A percentile compares a stretch with the other conserved stretches of the same genome.
These are phyloP conservation scores for Desmophyllum pertusum DNA, from an alignment of 92 coral and sea anemone species.

Conservation along the genomic window DNA sequence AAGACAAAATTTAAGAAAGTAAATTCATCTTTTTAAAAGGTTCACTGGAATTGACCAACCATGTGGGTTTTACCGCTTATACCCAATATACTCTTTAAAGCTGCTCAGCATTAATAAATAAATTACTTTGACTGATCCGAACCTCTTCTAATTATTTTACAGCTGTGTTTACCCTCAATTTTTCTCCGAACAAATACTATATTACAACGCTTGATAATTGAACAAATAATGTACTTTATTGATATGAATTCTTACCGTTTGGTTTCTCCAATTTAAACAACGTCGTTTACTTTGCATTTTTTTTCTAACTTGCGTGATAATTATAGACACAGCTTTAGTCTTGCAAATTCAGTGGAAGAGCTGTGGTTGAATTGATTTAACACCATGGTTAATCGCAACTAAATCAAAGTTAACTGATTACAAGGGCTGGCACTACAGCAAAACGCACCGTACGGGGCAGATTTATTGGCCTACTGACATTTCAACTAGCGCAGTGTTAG, in stretches of 20 bases:
- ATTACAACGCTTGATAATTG: neutral
- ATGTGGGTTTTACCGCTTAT: too few species aligned
- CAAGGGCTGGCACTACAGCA: too few species aligned
- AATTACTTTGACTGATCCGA: neutral
- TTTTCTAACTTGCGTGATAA: too few species aligned
- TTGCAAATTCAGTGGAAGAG: neutral
- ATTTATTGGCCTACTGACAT: too few species aligned
- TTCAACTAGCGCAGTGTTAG: too few species aligned
- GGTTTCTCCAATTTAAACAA: neutral
- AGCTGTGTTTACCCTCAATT: neutral
- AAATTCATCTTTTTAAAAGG: too few species aligned
- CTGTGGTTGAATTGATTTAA: conserved; percentile 1
- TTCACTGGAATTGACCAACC: too few species aligned
- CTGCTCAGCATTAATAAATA: neutral
- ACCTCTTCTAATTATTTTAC: neutral
- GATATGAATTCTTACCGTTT: neutral
- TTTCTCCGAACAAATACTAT: neutral
- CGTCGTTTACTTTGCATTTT: neutral
- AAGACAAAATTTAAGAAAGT: too few species aligned
- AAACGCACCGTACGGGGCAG: too few species aligned
- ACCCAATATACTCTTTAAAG: neutral
- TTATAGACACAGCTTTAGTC: neutral
- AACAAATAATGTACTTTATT: neutral
- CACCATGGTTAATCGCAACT: too few species aligned
- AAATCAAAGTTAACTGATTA: too few species aligned